These are phyloP conservation scores for Chloropsis cyanopogon DNA, from an alignment of 2,113 vertebrate genomes.

Conservation along the genomic window DNA sequence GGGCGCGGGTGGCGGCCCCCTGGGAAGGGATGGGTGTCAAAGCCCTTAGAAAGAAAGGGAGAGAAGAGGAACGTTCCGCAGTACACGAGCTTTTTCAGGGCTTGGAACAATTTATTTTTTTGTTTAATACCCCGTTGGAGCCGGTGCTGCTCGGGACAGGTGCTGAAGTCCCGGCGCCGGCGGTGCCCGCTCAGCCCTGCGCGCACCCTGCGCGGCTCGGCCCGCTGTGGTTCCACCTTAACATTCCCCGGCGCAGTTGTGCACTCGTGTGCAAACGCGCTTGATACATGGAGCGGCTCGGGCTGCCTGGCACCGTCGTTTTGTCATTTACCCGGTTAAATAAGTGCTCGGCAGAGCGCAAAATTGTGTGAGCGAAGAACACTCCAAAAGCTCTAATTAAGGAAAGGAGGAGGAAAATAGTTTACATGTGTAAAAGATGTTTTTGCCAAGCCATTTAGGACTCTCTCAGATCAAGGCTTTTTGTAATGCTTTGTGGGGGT, in stretches of 20 bases:
- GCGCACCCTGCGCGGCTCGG: background rate
- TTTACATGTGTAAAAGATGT: accelerated
- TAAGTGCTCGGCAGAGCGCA: background rate
- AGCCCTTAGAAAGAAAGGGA: too few species aligned
- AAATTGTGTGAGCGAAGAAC: background rate
- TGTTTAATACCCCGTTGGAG: accelerated
- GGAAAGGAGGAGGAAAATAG: background rate
- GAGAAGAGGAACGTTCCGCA: accelerated
- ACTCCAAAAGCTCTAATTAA: background rate
- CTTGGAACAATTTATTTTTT: background rate
- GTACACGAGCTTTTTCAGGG: accelerated
- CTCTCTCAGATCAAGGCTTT: background rate
- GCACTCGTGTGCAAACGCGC: background rate
- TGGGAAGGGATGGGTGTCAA: too few species aligned
- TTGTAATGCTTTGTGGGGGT: background rate
- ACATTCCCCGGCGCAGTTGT: accelerated
- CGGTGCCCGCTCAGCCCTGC: accelerated
- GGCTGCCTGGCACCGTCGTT: background rate
- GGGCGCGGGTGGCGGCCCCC: background rate
- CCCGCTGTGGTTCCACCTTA: background rate
- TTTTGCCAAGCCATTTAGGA: background rate
- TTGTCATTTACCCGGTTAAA: background rate
- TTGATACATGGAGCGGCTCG: background rate
- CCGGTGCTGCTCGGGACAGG: accelerated
- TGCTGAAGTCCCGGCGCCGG: background rate